phyloP scores from a whole-genome alignment of 30 jellyfish, hydroid and myxozoan genomes.

The Cassiopea andromeda region DNA sequence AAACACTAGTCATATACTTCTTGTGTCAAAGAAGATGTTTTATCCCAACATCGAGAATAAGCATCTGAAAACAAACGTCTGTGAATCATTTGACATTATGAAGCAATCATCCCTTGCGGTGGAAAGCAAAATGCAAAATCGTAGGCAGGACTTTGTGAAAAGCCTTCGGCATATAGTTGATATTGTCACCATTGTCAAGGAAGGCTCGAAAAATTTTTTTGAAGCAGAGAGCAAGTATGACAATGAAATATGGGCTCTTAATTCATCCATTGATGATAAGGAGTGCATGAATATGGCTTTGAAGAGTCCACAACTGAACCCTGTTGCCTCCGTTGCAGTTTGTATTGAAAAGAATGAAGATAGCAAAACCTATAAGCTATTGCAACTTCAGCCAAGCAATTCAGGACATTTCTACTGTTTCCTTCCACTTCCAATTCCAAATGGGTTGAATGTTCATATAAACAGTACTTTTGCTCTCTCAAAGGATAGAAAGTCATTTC shows the following conservation, averaged over 20 bases:
- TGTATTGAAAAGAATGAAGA: not conserved
- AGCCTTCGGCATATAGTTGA: not conserved
- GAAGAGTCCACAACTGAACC: conserved; percentile 16
- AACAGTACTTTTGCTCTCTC: conserved; percentile 82
- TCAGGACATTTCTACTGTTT: conserved; percentile 67
- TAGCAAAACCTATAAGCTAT: not conserved
- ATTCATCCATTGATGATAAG: conserved; percentile 12
- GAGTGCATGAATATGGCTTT: conserved; percentile 46
- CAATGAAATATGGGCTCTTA: conserved; percentile 23
- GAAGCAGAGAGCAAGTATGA: not conserved
- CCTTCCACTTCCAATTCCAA: conserved; percentile 74
- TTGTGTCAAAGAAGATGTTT: not conserved
- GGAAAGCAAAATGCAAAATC: not conserved
- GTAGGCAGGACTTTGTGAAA: not conserved
- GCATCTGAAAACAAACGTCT: not conserved
- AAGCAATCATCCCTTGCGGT: not conserved
- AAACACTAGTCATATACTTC: conserved; percentile 33
- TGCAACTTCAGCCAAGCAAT: not conserved
- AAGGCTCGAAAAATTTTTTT: not conserved
- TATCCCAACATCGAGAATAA: not conserved
- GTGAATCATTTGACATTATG: conserved; percentile 4
- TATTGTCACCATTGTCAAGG: not conserved
- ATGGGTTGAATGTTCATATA: conserved; percentile 72
- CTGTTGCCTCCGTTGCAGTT: conserved; percentile 51
- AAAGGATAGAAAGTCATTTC: conserved; percentile 54